These are phyloP conservation scores for Drosophila miranda DNA, from an alignment of 1,140 invertebrate genomes.

Conservation along the genomic window DNA sequence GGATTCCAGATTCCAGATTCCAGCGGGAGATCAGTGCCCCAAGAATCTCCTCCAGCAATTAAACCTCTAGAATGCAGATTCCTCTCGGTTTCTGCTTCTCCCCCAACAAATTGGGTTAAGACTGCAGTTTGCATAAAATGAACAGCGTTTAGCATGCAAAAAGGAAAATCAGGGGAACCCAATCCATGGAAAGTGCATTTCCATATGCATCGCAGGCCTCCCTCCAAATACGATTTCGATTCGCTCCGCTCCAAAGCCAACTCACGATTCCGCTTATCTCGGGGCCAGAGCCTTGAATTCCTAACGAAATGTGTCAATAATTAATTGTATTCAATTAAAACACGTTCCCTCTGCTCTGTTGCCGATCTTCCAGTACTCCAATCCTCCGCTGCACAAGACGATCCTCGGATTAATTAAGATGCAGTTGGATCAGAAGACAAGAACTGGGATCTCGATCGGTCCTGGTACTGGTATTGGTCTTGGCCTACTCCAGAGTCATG, in stretches of 20 bases:
- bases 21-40: conserved; percentile 6
- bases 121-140: conserved; percentile 57
- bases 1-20: conserved; percentile 16
- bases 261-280: conserved; percentile 62
- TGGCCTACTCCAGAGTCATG: conserved; percentile 42
- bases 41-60: conserved; percentile 37
- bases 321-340: conserved; percentile 80
- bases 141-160: conserved; percentile 27
- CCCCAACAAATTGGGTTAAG: conserved; percentile 59
- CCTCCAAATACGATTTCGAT: conserved; percentile 34
- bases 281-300: conserved; percentile 33
- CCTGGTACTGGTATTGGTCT: conserved; percentile 1
- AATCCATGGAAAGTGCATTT: conserved; percentile 64
- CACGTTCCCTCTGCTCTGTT: conserved; percentile 22
- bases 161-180: conserved; percentile 10
- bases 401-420: conserved; percentile 64
- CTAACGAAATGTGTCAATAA: conserved; percentile 76
- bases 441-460: conserved; percentile 10
- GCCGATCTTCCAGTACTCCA: too few relatives aligned
- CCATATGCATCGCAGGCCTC: conserved; percentile 46
- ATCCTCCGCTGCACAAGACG: background rate
- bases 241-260: conserved; percentile 28
- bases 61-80: conserved; percentile 39
- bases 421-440: conserved; percentile 51
- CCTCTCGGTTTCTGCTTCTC: conserved; percentile 6